phyloP scores from a whole-genome alignment of 2,797 vertebrate species.

The Microcaecilia unicolor region DNA sequence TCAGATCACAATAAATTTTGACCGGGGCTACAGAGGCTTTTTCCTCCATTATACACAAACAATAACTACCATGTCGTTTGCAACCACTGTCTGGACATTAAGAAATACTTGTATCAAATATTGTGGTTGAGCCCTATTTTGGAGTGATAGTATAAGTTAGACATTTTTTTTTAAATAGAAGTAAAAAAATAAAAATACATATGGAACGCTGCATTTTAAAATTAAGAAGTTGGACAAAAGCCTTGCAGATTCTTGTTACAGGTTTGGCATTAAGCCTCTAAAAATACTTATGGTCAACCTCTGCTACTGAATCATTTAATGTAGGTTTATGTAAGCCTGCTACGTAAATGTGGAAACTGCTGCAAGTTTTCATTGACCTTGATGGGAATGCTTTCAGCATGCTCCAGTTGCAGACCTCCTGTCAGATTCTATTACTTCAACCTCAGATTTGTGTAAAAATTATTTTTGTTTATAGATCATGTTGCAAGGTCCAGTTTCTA shows the following conservation, averaged over 20 bases:
- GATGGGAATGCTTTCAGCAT: slow-evolving; percentile 24
- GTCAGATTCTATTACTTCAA: slow-evolving; percentile 31
- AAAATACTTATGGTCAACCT: slow-evolving; percentile 35
- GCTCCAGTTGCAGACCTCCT: no score
- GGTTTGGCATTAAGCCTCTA: slow-evolving; percentile 31
- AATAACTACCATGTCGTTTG: no score
- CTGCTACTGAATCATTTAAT: slow-evolving; percentile 42
- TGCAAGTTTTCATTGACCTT: slow-evolving; percentile 24
- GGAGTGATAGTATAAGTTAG: no score
- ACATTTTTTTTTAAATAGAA: no score
- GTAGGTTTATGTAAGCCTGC: slow-evolving; percentile 2
- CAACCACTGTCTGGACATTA: no score
- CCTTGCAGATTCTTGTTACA: slow-evolving; percentile 25
- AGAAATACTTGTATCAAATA: no score
- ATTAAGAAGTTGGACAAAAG: slow-evolving; percentile 43
- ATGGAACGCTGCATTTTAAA: slow-evolving; percentile 36
- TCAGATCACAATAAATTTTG: no score
- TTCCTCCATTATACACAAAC: no score
- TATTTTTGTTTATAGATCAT: slow-evolving; percentile 34
- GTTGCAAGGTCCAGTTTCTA: no score
- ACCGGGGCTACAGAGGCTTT: no score
- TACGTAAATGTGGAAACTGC: slow-evolving; percentile 20
- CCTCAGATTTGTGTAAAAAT: slow-evolving; percentile 26
- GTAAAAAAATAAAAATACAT: no score
- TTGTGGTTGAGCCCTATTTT: no score